These are phyloP conservation scores for Drosophila varians DNA, from an alignment of 1,140 invertebrate genomes.

Conservation along the genomic window DNA sequence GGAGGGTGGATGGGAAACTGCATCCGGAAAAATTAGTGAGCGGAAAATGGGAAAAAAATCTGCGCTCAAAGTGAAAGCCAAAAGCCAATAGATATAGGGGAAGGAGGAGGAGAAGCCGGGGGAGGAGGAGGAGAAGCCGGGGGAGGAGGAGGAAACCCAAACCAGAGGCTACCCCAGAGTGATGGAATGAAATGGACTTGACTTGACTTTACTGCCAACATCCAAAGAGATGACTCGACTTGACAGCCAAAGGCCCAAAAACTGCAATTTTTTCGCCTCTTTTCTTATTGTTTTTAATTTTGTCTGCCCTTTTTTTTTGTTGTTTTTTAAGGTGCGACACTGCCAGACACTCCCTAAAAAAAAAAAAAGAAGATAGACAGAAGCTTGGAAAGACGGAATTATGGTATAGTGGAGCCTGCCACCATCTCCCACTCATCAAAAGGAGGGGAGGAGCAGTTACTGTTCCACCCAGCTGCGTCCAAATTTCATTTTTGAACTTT, in stretches of 20 bases:
- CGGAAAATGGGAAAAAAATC: slow-evolving; percentile 67
- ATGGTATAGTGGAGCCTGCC: slow-evolving; percentile 43
- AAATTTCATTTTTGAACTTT: slow-evolving; percentile 49
- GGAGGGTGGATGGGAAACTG: slow-evolving; percentile 41
- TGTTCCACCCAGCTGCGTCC: slow-evolving; percentile 56
- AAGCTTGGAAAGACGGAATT: slow-evolving; percentile 44
- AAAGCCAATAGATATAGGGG: slow-evolving; percentile 41
- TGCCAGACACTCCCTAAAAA: slow-evolving; percentile 53
- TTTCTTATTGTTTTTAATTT: slow-evolving; percentile 10
- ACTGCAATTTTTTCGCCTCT: slow-evolving; percentile 13
- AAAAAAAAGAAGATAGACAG: slow-evolving; percentile 42
- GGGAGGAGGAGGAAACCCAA: not conserved
- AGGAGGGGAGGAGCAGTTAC: slow-evolving; percentile 23
- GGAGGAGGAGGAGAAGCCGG: too few relatives aligned
- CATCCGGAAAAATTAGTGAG: slow-evolving; percentile 77
- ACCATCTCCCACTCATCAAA: not conserved
- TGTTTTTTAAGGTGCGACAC: slow-evolving; percentile 48
- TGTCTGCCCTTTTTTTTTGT: not conserved
- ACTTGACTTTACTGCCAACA: slow-evolving; percentile 2
- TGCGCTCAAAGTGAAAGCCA: slow-evolving; percentile 69
- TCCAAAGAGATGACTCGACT: slow-evolving; percentile 17
- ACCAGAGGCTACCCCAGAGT: not conserved
- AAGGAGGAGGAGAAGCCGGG: too few relatives aligned
- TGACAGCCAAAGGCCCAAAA: slow-evolving; percentile 26
- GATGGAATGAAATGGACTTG: slow-evolving; percentile 43